Evolutionary conservation across 2,888 invertebrate species (phyloP), one percentile per base, ranked within the genome.

Genomic region (Lasioglossum villosulum): DNA sequence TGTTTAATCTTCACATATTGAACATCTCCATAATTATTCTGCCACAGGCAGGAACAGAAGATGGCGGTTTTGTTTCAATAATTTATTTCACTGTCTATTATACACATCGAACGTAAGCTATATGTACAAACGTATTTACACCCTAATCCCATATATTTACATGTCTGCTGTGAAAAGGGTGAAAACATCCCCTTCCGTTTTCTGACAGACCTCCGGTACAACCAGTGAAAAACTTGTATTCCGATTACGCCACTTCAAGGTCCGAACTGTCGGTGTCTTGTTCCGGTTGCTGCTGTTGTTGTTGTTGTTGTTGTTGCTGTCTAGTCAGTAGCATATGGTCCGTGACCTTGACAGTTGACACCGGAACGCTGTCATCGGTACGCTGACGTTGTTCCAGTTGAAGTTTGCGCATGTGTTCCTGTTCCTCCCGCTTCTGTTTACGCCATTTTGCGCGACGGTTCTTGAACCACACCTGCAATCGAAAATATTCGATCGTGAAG

Each of bases 391-490:
- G 96, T 94, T 98, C 98, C 95, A 98, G 97, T 94, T 98, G 98
- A 86, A 98, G 95, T 95, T 98, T 98, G 84, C 98, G 96, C 91
- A 98, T 96, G 84, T 98, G 96, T 95, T 98, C 97, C 95, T 98
- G 97, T 95, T 98, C 97, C 94, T 97, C 99, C 3, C 99, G 97
- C 95, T 99, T 99, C 95, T 98, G 98, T 94, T 99, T 99, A 90
- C 99, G 97, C 99, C 99, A 99, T 96, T 99, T 99, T 91, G 99
- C 99, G 63, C 99, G 96, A 34, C 99, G 97, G 95, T 99, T 99
- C 95, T 99, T 99, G 95, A 99, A 99, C 99, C 99, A 99, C 19
- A 99, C 99, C 99, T 99, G 96, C 23, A 96, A 96, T 74, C 59
- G 76, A 78, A 78, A 80, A 80, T 66, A 77, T 82, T 86, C 77